Evolutionary conservation across 2,888 invertebrate species (phyloP), one percentile per base, ranked within the genome.

Genomic region (Caenorhabditis auriculariae): DNA sequence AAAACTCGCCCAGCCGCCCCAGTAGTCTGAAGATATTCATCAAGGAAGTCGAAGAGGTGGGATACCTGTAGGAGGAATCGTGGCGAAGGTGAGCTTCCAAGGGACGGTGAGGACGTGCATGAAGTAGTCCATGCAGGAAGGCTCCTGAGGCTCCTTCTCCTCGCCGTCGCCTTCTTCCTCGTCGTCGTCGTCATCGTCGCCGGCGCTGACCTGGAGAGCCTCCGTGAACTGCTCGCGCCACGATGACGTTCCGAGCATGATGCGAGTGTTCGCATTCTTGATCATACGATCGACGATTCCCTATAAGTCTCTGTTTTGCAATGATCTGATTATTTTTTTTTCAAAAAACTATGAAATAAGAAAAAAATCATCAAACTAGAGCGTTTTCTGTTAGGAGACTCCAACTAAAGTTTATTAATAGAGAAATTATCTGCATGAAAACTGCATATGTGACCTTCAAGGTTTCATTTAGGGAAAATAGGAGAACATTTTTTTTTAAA

Each of bases 201-300:
- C 74, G 26, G 57, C 60, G 19, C 49, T 53, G 4, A 63, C 63
- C 23, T 59, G 93, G 68, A 98, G 85, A 37, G 96, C 98, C 84
- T 96, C 96, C 78, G 90, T 86, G 83, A 98, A 98, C 85, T 99
- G 98, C 82, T 99, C 98, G 83, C 90, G 91, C 98, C 98, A 98
- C 0, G 94, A 93, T n/a, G 93, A 93, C 19, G 96, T 94, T 60
- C 96, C 86, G 35, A 88, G 84, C 52, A 95, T 88, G 66, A 95
- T 87, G 19, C 95, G 93, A 42, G 93, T 90, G 84, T 95, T 95
- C 64, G 95, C 93, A 82, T 93, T 88, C 86, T 95, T 93, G 73
- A 98, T 90, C 83, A 98, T 87, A 84, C 95, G 94, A 85, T 98
- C 98, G 63, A 98, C 96, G 91, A 81, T 72, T 50, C 74, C 72